Percentiles rank a stretch among this genome's conserved stretches.
These are phyloP conservation scores for Sebastes steindachneri DNA, from an alignment of 2,797 vertebrate species.

Conservation along the genomic window DNA sequence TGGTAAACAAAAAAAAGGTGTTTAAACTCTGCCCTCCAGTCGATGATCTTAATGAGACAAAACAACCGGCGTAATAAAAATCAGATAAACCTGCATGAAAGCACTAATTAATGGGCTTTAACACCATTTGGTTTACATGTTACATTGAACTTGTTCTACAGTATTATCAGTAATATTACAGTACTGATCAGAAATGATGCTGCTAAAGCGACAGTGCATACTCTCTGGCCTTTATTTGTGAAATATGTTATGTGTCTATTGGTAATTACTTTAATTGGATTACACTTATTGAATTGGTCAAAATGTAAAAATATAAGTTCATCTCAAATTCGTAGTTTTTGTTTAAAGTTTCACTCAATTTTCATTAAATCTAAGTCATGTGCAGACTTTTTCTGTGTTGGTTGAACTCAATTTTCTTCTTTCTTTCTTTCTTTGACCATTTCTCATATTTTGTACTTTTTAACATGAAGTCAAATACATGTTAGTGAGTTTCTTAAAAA, in stretches of 20 bases:
- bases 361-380: neutral
- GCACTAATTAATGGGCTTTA: constrained; percentile 16
- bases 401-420: neutral
- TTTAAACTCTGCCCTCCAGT: constrained; percentile 50
- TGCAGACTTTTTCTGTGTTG: neutral
- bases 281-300: neutral
- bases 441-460: neutral
- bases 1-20: constrained; percentile 38
- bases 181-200: neutral
- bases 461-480: neutral
- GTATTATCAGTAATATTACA: neutral
- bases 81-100: constrained; percentile 35
- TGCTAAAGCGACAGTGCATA: neutral
- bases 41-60: constrained; percentile 42
- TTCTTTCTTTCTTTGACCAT: neutral
- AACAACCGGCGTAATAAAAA: constrained; percentile 37
- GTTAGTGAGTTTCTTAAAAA: neutral
- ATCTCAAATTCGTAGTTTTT: neutral
- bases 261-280: neutral
- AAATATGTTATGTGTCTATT: neutral
- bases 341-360: neutral
- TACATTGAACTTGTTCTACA: neutral
- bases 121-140: constrained; percentile 1
- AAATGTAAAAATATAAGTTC: neutral
- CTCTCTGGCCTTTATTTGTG: neutral